Evolutionary conservation across 2,797 vertebrate genomes (phyloP).

Genomic region (Sebastes oblongus): DNA sequence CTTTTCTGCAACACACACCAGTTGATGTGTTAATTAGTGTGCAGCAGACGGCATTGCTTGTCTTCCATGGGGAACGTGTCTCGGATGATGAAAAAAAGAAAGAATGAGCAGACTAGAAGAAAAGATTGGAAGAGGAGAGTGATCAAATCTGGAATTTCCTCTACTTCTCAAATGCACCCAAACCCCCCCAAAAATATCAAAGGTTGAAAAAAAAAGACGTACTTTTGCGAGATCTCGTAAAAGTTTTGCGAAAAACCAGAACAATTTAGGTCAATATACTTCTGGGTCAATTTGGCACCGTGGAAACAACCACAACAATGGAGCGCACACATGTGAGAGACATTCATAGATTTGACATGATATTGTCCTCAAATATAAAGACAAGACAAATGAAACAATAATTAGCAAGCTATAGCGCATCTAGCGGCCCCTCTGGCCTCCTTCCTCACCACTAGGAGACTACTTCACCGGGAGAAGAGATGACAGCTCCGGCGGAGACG

Average conservation of each 20-base stretch:
- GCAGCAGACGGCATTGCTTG: not conserved
- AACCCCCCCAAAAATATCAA: not conserved
- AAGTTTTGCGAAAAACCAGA: not conserved
- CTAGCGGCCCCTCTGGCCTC: too few relatives aligned
- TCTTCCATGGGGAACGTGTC: not conserved
- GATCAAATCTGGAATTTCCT: slow-evolving; percentile 1
- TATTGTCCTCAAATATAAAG: too few relatives aligned
- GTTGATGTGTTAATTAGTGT: not conserved
- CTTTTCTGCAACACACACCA: not conserved
- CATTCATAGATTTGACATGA: too few relatives aligned
- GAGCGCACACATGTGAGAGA: too few relatives aligned
- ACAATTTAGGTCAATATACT: not conserved
- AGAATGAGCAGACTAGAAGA: not conserved
- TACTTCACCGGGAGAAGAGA: too few relatives aligned
- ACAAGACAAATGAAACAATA: too few relatives aligned
- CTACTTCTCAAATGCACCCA: not conserved
- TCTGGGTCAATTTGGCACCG: not conserved
- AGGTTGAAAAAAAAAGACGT: not conserved
- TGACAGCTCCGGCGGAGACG: too few relatives aligned
- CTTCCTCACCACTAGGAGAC: too few relatives aligned
- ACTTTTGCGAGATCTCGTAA: not conserved
- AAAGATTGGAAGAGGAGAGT: not conserved
- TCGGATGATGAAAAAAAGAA: slow-evolving; percentile 9
- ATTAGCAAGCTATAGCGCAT: too few relatives aligned
- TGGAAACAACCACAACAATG: too few relatives aligned